phyloP scores from a whole-genome alignment of 2,113 vertebrate species.

The Calyptommatus sinebrachiatus region DNA sequence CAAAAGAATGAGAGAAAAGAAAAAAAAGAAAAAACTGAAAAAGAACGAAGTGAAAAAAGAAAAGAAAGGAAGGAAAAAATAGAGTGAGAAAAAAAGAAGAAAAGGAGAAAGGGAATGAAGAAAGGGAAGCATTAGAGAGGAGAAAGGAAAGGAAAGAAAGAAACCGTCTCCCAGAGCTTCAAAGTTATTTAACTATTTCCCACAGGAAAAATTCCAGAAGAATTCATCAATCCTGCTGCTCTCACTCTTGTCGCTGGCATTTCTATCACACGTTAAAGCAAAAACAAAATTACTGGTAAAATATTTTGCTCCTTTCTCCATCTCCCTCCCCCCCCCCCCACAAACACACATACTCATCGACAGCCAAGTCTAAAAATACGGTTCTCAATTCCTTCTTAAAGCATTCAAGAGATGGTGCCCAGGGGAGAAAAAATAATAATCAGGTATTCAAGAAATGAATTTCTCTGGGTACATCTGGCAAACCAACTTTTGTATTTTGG shows the following conservation, averaged over 20 bases:
- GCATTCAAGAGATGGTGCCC: constrained; percentile 34
- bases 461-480: constrained; percentile 62
- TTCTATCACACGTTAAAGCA: constrained; percentile 65
- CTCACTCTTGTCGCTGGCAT: constrained; percentile 66
- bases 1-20: too few relatives aligned
- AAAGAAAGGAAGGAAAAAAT: too few relatives aligned
- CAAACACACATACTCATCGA: background rate
- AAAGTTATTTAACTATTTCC: constrained; percentile 55
- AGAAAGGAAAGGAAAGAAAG: too few relatives aligned
- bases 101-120: constrained; percentile 28
- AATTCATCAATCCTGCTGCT: constrained; percentile 63
- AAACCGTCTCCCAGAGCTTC: constrained; percentile 49
- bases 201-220: constrained; percentile 67
- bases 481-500: constrained; percentile 35
- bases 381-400: constrained; percentile 40
- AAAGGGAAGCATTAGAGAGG: background rate
- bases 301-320: constrained; percentile 43
- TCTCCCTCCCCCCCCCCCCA: background rate
- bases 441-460: constrained; percentile 66
- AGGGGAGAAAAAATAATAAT: constrained; percentile 35
- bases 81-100: too few relatives aligned
- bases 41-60: too few relatives aligned
- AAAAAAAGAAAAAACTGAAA: too few relatives aligned
- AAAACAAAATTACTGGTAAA: constrained; percentile 68
- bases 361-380: constrained; percentile 41